Percentiles rank a stretch among this genome's conserved stretches.
Conservation (phyloP, 2,797 vertebrate genomes). For the Sebastolobus altivelis region DNA sequence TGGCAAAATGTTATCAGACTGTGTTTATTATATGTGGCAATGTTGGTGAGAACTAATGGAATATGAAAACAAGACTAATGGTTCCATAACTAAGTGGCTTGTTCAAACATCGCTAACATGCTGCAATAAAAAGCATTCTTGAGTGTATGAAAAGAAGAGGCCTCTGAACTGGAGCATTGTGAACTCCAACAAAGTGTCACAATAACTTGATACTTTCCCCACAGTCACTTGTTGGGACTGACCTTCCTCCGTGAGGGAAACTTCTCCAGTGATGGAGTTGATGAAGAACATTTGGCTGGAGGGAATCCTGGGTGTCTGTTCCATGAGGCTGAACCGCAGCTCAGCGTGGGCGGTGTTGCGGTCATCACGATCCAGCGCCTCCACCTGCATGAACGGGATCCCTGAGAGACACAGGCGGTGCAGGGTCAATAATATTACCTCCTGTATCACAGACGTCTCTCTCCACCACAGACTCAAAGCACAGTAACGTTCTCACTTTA, state of each 20-base stretch:
- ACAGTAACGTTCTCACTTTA: background rate
- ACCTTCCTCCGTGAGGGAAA: constrained; percentile 88
- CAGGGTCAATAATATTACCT: constrained; percentile 1
- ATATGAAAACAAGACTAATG: background rate
- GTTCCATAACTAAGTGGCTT: background rate
- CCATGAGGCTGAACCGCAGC: constrained; percentile 86
- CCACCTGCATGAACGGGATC: constrained; percentile 87
- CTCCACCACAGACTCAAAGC: background rate
- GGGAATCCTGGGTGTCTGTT: constrained; percentile 84
- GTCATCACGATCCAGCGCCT: constrained; percentile 83
- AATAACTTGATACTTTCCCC: background rate
- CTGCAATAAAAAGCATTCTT: background rate
- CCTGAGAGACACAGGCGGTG: constrained; percentile 60
- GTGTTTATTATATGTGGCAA: background rate
- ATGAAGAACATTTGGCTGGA: constrained; percentile 86
- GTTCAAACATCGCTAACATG: background rate
- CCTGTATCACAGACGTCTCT: background rate
- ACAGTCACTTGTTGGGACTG: constrained; percentile 41
- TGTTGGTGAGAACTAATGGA: background rate
- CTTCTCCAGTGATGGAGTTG: constrained; percentile 79
- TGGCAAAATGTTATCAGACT: background rate
- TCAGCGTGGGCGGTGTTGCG: constrained; percentile 86
- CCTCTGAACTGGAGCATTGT: background rate
- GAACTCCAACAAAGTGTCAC: background rate
- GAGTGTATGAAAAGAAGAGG: background rate